phyloP scores from a whole-genome alignment of 1,140 invertebrate species.

The Trichonephila clavata region DNA sequence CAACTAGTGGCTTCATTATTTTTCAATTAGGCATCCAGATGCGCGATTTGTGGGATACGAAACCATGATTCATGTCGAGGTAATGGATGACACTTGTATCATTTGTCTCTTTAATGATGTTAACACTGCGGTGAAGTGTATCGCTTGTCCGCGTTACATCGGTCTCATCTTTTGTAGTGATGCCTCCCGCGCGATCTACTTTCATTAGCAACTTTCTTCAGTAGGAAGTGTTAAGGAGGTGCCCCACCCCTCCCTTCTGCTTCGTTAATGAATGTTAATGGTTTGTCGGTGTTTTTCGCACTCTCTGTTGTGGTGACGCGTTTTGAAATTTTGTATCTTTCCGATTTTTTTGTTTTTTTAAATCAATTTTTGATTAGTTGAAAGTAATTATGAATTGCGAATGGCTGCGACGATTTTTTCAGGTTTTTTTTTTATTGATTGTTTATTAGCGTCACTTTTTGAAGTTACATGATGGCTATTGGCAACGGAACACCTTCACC shows the following conservation, averaged over 20 bases:
- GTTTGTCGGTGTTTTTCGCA: not conserved
- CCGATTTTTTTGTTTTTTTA: not conserved
- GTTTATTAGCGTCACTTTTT: too few relatives aligned
- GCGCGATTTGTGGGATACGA: not conserved
- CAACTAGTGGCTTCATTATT: conserved; percentile 65
- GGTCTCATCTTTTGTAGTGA: not conserved
- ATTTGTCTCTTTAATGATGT: conserved; percentile 64
- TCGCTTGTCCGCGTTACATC: not conserved
- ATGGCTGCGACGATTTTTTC: too few relatives aligned
- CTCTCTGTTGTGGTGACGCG: not conserved
- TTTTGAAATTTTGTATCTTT: not conserved
- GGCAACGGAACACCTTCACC: too few relatives aligned
- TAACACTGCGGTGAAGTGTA: conserved; percentile 9
- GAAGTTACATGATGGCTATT: too few relatives aligned
- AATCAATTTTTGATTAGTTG: not conserved
- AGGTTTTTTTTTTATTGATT: too few relatives aligned
- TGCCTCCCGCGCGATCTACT: not conserved
- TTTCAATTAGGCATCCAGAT: conserved; percentile 56
- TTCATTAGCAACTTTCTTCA: conserved; percentile 8
- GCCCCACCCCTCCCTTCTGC: too few relatives aligned
- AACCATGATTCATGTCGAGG: conserved; percentile 50
- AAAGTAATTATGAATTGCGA: too few relatives aligned
- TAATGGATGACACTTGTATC: conserved; percentile 56
- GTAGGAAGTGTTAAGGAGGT: not conserved
- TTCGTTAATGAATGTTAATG: not conserved